Base-by-base conservation (phyloP, 1,140 invertebrate species). In the Drosophila subpulchrella region DNA sequence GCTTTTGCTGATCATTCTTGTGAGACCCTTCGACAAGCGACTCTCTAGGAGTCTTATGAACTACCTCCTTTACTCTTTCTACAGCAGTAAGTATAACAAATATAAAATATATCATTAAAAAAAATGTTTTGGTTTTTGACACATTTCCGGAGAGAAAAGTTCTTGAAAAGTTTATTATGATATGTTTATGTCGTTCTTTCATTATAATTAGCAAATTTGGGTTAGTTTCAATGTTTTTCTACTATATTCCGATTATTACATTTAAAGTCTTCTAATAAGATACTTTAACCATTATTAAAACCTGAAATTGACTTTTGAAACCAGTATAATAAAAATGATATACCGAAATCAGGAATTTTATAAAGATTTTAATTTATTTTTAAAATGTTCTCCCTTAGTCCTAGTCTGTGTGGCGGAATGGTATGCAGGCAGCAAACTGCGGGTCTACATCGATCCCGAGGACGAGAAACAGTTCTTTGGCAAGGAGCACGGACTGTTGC, bases 331-430 rank as follows among this genome's bases (percentile, higher is more conserved):
- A n/a, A n/a, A n/a, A n/a, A n/a, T n/a, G n/a, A n/a, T n/a, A n/a
- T n/a, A n/a, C n/a, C n/a, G n/a, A n/a, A 30, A 30, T 30, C n/a
- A 5, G 2, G 30, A 1, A 7, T 7, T 32, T 32, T 6, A 7
- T 7, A 6, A 32, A 6, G 30, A 6, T 32, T 7, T 38, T 38
- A 38, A 38, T 38, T 11, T 4, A 38, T 42, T 42, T 15, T 3
- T 15, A 47, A 10, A 13, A 6, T 7, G 20, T 15, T 36, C 10
- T 4, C 24, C 12, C 6, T 24, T 91, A 98, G 98, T 98, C 94
- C 93, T 98, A 84, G 96, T 98, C 42, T 97, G 97, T 93, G 93
- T 99, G 88, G 95, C 95, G 50, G 97, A 98, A 93, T 99, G 97
- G 97, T 99, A 98, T 97, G 95, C 97, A 42, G 95, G 95, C 20